Conservation (phyloP, 1,140 invertebrate species). For the Ostrea edulis region DNA sequence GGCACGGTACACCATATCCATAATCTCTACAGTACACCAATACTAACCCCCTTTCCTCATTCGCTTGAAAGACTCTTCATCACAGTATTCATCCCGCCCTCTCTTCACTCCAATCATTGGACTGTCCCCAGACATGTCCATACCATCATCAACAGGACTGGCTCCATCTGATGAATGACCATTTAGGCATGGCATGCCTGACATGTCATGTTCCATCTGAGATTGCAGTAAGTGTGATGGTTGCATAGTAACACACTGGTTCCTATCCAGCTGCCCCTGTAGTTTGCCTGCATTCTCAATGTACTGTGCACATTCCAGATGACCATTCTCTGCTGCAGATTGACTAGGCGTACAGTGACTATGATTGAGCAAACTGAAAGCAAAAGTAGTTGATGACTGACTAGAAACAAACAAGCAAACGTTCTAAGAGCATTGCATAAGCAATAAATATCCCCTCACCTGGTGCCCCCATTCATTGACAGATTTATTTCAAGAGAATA, state of each 20-base stretch:
- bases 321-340: constrained; percentile 62
- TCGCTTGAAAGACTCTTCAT: constrained; percentile 64
- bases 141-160: constrained; percentile 38
- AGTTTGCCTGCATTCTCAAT: constrained; percentile 63
- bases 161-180: constrained; percentile 46
- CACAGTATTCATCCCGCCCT: constrained; percentile 62
- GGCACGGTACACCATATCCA: neutral
- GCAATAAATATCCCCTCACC: too few relatives aligned
- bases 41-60: constrained; percentile 63
- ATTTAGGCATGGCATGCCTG: neutral
- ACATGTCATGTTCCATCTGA: constrained; percentile 2
- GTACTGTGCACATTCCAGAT: constrained; percentile 66
- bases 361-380: constrained; percentile 67
- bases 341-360: constrained; percentile 62
- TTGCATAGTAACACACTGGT: constrained; percentile 24
- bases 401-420: too few relatives aligned
- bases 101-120: constrained; percentile 64
- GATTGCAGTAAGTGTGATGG: constrained; percentile 41
- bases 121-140: constrained; percentile 50
- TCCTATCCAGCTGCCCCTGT: constrained; percentile 44
- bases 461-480: too few relatives aligned
- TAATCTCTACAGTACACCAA: neutral
- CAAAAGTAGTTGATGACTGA: neutral
- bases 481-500: too few relatives aligned
- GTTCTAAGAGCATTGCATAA: too few relatives aligned